Evolutionary conservation across 2,888 invertebrate species (phyloP).

Genomic region (Drosophila fulvimacula): DNA sequence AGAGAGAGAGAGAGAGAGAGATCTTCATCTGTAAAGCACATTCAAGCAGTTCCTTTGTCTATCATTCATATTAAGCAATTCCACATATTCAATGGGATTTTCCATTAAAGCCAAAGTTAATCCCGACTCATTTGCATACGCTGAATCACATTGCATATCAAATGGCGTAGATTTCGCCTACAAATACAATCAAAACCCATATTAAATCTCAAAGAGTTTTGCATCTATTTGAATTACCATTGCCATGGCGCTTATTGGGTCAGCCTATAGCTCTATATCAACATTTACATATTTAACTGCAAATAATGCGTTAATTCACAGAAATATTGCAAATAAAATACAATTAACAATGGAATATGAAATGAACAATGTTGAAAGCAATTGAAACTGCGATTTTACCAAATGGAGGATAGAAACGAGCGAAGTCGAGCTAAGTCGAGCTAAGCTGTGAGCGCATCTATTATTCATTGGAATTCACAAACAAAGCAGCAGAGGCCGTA

Average conservation of each 20-base stretch:
- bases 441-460: constrained; percentile 9
- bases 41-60: too few relatives aligned
- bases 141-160: background rate
- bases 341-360: constrained; percentile 1
- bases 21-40: too few relatives aligned
- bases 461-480: constrained; percentile 8
- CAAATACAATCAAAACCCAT: background rate
- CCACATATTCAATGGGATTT: background rate
- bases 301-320: background rate
- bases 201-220: background rate
- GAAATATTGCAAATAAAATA: background rate
- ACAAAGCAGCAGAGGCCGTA: background rate
- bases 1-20: too few relatives aligned
- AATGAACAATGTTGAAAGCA: background rate
- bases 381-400: background rate
- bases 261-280: background rate
- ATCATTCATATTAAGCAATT: too few relatives aligned
- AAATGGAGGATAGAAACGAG: constrained; percentile 1
- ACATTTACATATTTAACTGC: too few relatives aligned
- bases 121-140: background rate
- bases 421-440: constrained; percentile 3
- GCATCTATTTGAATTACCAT: background rate
- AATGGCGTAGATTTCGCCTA: background rate
- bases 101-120: background rate
- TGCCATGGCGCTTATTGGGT: background rate